Conservation (phyloP, 1,140 invertebrate genomes). For the Bombus sylvicola region DNA sequence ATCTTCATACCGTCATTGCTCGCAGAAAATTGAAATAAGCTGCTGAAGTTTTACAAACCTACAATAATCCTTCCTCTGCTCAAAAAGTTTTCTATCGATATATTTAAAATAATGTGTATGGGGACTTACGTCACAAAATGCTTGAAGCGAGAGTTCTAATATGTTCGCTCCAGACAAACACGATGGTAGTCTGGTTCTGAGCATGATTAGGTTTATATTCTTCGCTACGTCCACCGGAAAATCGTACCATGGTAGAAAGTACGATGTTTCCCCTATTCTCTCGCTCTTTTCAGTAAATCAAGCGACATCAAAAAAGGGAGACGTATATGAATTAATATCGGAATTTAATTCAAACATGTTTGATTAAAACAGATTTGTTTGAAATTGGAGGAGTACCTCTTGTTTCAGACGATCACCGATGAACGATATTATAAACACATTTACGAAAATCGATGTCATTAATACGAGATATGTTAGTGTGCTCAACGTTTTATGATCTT, state of each 20-base stretch:
- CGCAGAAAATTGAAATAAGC: conserved; percentile 75
- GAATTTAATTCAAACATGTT: neutral
- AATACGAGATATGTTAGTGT: conserved; percentile 71
- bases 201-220: conserved; percentile 68
- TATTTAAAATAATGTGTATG: neutral
- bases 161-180: conserved; percentile 70
- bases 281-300: conserved; percentile 56
- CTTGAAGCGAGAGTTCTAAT: conserved; percentile 70
- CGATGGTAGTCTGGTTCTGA: conserved; percentile 62
- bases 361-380: neutral
- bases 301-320: neutral
- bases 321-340: neutral
- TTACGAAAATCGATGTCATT: conserved; percentile 74
- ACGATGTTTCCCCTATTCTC: conserved; percentile 62
- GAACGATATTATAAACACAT: conserved; percentile 74
- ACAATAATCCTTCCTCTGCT: conserved; percentile 1
- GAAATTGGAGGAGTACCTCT: conserved; percentile 58
- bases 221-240: conserved; percentile 63
- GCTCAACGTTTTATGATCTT: conserved; percentile 68
- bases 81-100: no score
- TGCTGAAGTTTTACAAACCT: conserved; percentile 74
- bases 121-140: conserved; percentile 68
- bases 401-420: conserved; percentile 74
- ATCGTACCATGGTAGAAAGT: conserved; percentile 68
- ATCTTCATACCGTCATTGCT: conserved; percentile 53